Base-by-base conservation (phyloP, 2,113 vertebrate genomes). In the Neotragus pygmaeus region DNA sequence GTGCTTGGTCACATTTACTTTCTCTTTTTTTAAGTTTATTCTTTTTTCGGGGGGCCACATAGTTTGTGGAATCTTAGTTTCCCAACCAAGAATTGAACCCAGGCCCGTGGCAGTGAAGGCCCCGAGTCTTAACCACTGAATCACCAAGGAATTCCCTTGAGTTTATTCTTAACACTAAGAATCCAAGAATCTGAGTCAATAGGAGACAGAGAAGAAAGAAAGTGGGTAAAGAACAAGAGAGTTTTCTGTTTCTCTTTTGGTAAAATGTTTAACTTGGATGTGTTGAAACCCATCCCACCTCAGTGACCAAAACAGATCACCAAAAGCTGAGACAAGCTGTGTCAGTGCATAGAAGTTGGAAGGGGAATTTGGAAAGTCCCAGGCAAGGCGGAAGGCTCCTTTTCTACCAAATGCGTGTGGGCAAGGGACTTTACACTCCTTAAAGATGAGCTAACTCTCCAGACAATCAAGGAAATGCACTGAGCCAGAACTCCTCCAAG, bases 331-430 rank as follows among this genome's bases (percentile, higher is more conserved):
- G 86, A 33, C 81, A 39, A 13, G 45, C 15, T 7, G 1, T 4
- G 7, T 33, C 39, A 45, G n/a, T 73, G 25, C 80, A 92, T 45
- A 94, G 77, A 45, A 57, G 82, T 21, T 88, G 16, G 88, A 87
- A 86, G 89, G 77, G 55, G 80, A 96, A 85, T 95, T 30, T 78
- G 92, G 89, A 95, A 94, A 96, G 82, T 90, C 96, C 75, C 96
- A 23, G 64, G 87, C 91, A 88, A 73, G 62, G 90, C 70, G 92
- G 90, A 77, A 97, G 87, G 66, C 82, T 84, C n/a, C 77, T 62
- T 80, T 78, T 53, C 77, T 36, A 84, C 51, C 64, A 58, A 30
- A 13, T 17, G 92, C 80, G 84, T 77, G 90, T 96, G 64, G 81
- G 49, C 36, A 30, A 90, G 96, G 97, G 93, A 87, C 86, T 94